Evolutionary conservation across 2,113 vertebrate genomes (phyloP).

Genomic region (Sialia sialis): DNA sequence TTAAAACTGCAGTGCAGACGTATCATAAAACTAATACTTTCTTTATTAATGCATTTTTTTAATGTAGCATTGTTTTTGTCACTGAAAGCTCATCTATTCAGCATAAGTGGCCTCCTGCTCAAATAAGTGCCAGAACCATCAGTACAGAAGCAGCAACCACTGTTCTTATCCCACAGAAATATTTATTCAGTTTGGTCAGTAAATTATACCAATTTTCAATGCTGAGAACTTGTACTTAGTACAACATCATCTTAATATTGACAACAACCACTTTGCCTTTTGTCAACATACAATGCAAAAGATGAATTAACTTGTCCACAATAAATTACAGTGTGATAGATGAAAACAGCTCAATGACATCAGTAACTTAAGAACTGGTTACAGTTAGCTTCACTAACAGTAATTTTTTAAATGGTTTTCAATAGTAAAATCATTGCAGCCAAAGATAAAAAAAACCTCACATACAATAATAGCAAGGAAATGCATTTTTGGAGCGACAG

Average conservation of each 20-base stretch:
- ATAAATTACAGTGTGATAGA: constrained; percentile 46
- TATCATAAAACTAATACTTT: background rate
- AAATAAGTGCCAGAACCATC: background rate
- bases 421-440: constrained; percentile 44
- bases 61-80: background rate
- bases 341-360: background rate
- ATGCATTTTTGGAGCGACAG: constrained; percentile 55
- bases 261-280: constrained; percentile 56
- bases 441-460: background rate
- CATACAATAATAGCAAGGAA: background rate
- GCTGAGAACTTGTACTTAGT: constrained; percentile 39
- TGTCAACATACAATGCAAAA: constrained; percentile 49
- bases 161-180: constrained; percentile 39
- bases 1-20: background rate
- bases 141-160: background rate
- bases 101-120: background rate
- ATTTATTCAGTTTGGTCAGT: constrained; percentile 71
- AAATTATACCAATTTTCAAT: constrained; percentile 21
- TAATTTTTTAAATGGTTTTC: constrained; percentile 23
- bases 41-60: background rate
- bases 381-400: constrained; percentile 46
- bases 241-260: constrained; percentile 32
- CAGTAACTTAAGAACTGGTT: constrained; percentile 32
- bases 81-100: background rate
- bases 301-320: constrained; percentile 63